These are phyloP conservation scores for Tapera naevia DNA, from an alignment of 2,797 vertebrate genomes.

Conservation along the genomic window DNA sequence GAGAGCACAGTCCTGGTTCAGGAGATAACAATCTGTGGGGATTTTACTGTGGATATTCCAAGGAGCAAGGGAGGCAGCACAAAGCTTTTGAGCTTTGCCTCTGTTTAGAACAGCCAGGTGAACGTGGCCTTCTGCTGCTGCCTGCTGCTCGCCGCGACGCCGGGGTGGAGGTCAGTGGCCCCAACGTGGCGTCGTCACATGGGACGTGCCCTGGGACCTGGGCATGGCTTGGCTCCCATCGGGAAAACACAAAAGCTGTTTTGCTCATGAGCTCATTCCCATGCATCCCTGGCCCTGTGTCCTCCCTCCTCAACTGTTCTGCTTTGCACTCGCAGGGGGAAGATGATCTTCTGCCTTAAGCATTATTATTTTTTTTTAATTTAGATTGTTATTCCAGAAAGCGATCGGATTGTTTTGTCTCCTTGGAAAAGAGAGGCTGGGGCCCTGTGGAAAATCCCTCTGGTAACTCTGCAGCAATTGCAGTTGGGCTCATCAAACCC, in stretches of 20 bases:
- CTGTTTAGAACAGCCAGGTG: accelerated
- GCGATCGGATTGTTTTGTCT: background rate
- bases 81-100: background rate
- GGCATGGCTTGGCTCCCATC: accelerated
- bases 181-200: accelerated
- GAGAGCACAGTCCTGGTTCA: accelerated
- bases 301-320: background rate
- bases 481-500: background rate
- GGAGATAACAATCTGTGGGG: background rate
- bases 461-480: background rate
- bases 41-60: background rate
- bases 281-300: accelerated
- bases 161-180: background rate
- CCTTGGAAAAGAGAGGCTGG: background rate
- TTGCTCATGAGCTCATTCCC: background rate
- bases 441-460: background rate
- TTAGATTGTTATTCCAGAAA: background rate
- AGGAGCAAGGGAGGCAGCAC: background rate
- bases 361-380: background rate
- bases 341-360: constrained; percentile 26
- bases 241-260: background rate
- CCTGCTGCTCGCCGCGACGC: accelerated
- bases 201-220: background rate
- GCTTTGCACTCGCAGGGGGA: background rate
- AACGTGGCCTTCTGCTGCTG: background rate